phyloP scores from a whole-genome alignment of 2,888 invertebrate species.

The Rutpela maculata region DNA sequence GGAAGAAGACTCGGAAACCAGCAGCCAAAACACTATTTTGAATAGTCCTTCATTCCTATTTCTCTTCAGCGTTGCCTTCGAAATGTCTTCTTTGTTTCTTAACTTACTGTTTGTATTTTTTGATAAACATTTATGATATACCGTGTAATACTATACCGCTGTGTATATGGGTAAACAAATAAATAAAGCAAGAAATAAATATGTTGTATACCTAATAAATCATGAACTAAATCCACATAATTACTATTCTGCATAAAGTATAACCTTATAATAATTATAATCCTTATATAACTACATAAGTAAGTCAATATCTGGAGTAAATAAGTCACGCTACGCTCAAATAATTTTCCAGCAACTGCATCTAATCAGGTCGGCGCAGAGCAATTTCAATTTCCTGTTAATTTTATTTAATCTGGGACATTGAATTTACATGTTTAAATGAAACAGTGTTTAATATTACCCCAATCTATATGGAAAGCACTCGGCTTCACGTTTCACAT shows the following conservation, averaged over 20 bases:
- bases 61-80: too few relatives aligned
- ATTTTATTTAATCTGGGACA: constrained; percentile 49
- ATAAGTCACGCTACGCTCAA: constrained; percentile 7
- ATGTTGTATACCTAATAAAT: too few relatives aligned
- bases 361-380: constrained; percentile 48
- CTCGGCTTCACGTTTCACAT: not conserved
- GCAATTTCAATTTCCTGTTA: constrained; percentile 54
- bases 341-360: constrained; percentile 9
- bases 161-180: too few relatives aligned
- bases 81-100: too few relatives aligned
- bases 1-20: too few relatives aligned
- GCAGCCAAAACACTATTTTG: too few relatives aligned
- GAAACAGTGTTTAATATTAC: constrained; percentile 41
- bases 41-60: too few relatives aligned
- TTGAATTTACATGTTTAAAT: constrained; percentile 39
- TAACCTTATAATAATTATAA: not conserved
- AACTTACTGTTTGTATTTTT: too few relatives aligned
- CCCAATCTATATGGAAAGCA: constrained; percentile 49
- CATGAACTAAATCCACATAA: too few relatives aligned
- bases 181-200: too few relatives aligned
- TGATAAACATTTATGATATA: too few relatives aligned
- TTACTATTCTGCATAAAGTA: not conserved
- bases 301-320: not conserved
- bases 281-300: not conserved
- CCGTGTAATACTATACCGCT: too few relatives aligned